A percentile compares a stretch with the other conserved stretches of the same genome.
Evolutionary conservation across 2,888 invertebrate species (phyloP).

Genomic region (Chirona hameri): DNA sequence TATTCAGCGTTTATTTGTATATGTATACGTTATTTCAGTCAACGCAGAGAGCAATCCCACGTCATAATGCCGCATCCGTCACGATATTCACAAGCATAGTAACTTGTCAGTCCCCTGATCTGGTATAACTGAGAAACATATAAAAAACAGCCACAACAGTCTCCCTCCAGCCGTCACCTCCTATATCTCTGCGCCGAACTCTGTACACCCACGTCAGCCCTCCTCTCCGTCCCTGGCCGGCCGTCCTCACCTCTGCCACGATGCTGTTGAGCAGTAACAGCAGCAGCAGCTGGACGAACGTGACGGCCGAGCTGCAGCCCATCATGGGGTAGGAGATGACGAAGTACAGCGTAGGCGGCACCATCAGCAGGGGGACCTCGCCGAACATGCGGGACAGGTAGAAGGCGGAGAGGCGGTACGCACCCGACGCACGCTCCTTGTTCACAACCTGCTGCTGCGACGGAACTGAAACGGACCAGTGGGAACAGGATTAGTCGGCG

Average conservation of each 20-base stretch:
- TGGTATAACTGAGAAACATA: too few relatives aligned
- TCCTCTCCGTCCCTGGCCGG: background rate
- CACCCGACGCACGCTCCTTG: conserved; percentile 72
- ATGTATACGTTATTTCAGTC: too few relatives aligned
- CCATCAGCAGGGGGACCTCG: conserved; percentile 69
- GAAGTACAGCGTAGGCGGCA: conserved; percentile 70
- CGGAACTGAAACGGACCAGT: conserved; percentile 57
- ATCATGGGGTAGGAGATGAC: conserved; percentile 73
- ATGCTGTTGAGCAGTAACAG: conserved; percentile 67
- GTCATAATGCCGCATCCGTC: too few relatives aligned
- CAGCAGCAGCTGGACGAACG: conserved; percentile 64
- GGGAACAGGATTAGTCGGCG: too few relatives aligned
- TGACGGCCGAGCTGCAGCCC: conserved; percentile 57
- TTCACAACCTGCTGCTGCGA: conserved; percentile 73
- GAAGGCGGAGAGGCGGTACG: conserved; percentile 73
- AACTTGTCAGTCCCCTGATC: too few relatives aligned
- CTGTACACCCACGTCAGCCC: too few relatives aligned
- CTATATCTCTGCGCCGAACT: too few relatives aligned
- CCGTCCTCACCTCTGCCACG: conserved; percentile 60
- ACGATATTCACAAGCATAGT: too few relatives aligned
- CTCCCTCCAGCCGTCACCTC: too few relatives aligned
- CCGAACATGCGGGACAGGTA: conserved; percentile 78
- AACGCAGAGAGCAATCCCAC: too few relatives aligned
- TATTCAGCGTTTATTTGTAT: too few relatives aligned
- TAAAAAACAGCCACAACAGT: too few relatives aligned